These are phyloP conservation scores for Onchidella celtica DNA, from an alignment of 2,888 invertebrate species.

Conservation along the genomic window DNA sequence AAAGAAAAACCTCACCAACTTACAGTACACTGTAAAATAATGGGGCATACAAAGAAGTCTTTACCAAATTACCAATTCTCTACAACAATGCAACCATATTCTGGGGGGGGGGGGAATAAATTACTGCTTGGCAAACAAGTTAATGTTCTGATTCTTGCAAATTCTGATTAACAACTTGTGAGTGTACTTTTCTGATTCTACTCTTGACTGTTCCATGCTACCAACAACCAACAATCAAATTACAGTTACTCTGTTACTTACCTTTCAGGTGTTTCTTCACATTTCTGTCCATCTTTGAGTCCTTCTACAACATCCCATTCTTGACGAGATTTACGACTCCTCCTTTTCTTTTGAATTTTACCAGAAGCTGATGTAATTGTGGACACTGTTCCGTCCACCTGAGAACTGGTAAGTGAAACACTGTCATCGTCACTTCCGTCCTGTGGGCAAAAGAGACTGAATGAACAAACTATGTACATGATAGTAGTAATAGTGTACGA, in stretches of 20 bases:
- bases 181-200: no score
- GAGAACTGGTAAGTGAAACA: conserved; percentile 56
- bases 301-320: conserved; percentile 89
- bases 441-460: conserved; percentile 33
- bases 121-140: no score
- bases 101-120: no score
- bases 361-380: neutral
- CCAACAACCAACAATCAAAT: neutral
- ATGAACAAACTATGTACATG: neutral
- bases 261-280: conserved; percentile 83
- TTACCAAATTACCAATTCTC: no score
- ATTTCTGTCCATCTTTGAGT: conserved; percentile 88
- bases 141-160: no score
- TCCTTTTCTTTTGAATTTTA: conserved; percentile 56
- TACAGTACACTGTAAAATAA: no score
- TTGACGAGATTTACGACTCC: conserved; percentile 60
- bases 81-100: no score
- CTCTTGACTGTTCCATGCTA: neutral
- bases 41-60: no score
- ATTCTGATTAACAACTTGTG: no score
- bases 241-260: conserved; percentile 74
- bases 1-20: no score
- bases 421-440: conserved; percentile 63
- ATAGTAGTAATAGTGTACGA: no score
- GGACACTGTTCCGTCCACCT: conserved; percentile 37